A percentile compares a stretch with the other conserved stretches of the same genome.
These are phyloP conservation scores for Stenurella melanura DNA, from an alignment of 2,888 invertebrate genomes.

Conservation along the genomic window DNA sequence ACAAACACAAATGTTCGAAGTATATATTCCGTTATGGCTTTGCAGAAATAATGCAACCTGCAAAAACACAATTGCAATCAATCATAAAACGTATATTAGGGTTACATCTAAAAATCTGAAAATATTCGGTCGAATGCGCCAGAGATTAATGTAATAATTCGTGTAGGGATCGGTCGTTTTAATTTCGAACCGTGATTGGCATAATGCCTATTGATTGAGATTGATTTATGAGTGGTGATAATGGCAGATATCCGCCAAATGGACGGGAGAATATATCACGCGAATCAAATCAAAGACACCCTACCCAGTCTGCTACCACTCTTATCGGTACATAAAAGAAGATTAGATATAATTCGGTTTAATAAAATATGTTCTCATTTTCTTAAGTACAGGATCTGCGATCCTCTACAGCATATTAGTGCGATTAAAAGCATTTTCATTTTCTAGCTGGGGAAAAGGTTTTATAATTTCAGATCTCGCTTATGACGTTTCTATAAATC, in stretches of 20 bases:
- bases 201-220: conserved; percentile 61
- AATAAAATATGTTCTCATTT: conserved; percentile 14
- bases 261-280: conserved; percentile 40
- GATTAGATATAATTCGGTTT: conserved; percentile 30
- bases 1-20: neutral
- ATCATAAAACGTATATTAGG: conserved; percentile 33
- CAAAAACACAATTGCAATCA: conserved; percentile 19
- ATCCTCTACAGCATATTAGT: neutral
- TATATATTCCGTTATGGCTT: neutral
- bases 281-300: conserved; percentile 35
- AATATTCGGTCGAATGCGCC: conserved; percentile 46
- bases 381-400: conserved; percentile 19
- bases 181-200: conserved; percentile 58
- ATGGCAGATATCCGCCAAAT: conserved; percentile 54
- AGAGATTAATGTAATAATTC: conserved; percentile 61
- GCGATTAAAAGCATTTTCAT: conserved; percentile 2
- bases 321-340: conserved; percentile 28
- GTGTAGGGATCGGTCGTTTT: conserved; percentile 43
- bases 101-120: conserved; percentile 45
- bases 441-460: neutral
- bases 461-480: neutral
- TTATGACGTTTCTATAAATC: neutral
- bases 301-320: conserved; percentile 3
- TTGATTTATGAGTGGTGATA: conserved; percentile 60
- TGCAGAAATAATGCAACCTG: neutral